These are phyloP conservation scores for Bemisia tabaci DNA, from an alignment of 1,140 invertebrate species.

Conservation along the genomic window DNA sequence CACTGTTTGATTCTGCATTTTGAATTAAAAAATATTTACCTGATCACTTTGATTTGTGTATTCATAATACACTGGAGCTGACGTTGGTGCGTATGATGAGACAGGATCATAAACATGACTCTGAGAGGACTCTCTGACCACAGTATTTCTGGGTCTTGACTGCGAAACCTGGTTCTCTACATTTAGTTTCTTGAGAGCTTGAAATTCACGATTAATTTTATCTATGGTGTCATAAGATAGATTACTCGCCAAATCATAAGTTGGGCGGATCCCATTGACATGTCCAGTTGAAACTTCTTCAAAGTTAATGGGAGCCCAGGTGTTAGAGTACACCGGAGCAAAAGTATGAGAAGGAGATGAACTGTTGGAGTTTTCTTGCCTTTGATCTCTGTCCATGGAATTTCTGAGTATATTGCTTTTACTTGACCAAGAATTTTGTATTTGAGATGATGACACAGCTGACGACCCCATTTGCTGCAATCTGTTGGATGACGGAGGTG, in stretches of 20 bases:
- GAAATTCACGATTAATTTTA: neutral
- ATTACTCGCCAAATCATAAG: neutral
- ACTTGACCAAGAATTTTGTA: neutral
- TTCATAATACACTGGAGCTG: neutral
- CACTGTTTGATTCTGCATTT: too few relatives aligned
- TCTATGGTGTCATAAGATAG: neutral
- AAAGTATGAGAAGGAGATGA: neutral
- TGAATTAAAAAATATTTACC: neutral
- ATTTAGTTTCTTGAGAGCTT: neutral
- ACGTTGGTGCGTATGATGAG: neutral
- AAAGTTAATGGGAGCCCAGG: neutral
- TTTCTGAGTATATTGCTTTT: conserved; percentile 1
- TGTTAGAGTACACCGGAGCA: neutral
- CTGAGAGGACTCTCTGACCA: neutral
- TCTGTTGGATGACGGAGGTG: conserved; percentile 32
- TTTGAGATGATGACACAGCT: conserved; percentile 14
- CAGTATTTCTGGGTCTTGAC: neutral
- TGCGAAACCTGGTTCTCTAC: neutral
- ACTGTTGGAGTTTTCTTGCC: conserved; percentile 1
- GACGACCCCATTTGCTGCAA: conserved; percentile 26
- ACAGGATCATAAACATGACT: neutral
- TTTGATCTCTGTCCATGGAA: neutral
- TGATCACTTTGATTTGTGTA: neutral
- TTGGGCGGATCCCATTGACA: neutral
- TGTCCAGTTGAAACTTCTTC: neutral